Evolutionary conservation across 2,888 invertebrate genomes (phyloP).

Genomic region (Agrotis exclamationis): DNA sequence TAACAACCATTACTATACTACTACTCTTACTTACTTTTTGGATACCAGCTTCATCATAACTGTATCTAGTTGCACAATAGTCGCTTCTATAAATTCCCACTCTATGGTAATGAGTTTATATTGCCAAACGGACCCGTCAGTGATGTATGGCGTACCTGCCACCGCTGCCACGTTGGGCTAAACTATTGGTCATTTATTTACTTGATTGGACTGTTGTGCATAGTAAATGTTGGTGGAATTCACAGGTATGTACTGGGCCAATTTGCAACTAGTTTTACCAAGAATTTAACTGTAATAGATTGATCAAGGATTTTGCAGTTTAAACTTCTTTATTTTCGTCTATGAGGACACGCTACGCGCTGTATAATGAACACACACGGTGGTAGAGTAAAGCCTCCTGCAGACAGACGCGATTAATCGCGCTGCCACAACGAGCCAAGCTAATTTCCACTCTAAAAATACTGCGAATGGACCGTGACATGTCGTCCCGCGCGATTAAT

Average conservation of each 20-base stretch:
- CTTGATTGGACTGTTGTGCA: slow-evolving; percentile 39
- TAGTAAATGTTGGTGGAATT: slow-evolving; percentile 4
- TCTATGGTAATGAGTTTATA: slow-evolving; percentile 37
- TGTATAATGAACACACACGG: no score
- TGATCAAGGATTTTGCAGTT: no score
- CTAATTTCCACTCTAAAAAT: no score
- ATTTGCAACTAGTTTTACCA: background rate
- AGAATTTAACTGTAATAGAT: no score
- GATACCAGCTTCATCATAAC: background rate
- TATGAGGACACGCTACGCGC: no score
- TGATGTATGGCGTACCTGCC: slow-evolving; percentile 48
- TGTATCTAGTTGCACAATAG: no score
- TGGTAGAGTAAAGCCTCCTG: no score
- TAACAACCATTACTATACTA: background rate
- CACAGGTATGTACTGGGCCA: background rate
- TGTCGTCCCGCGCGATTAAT: no score
- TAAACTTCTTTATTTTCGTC: no score
- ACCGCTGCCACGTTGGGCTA: slow-evolving; percentile 29
- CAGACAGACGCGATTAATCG: no score
- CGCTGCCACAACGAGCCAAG: no score
- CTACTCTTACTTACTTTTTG: background rate
- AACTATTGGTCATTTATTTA: slow-evolving; percentile 51
- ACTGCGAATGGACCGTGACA: no score
- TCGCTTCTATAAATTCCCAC: background rate
- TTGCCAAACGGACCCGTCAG: slow-evolving; percentile 38